Conservation (phyloP, 1,140 invertebrate species). For the Eumeta japonica region DNA sequence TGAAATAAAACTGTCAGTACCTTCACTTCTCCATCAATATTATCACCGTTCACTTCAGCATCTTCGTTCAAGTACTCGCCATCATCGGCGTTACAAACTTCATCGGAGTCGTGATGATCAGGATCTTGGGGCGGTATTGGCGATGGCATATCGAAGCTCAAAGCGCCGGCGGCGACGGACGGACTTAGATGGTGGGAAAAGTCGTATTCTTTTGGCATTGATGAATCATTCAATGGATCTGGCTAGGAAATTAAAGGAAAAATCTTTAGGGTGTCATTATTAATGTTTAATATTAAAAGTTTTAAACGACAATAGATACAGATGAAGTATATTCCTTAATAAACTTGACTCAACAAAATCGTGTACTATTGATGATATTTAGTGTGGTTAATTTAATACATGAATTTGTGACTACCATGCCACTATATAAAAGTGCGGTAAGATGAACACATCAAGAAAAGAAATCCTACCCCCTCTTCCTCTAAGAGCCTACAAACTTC, state of each 20-base stretch:
- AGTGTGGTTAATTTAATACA: conserved; percentile 8
- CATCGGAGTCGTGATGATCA: conserved; percentile 15
- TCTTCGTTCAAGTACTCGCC: background rate
- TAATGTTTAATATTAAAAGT: too few species aligned
- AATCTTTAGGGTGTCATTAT: too few species aligned
- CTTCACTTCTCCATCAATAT: background rate
- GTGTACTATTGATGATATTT: too few species aligned
- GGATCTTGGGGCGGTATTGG: conserved; percentile 38
- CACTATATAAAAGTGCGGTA: conserved; percentile 11
- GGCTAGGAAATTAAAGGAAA: too few species aligned
- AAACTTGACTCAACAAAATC: too few species aligned
- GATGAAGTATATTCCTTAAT: too few species aligned
- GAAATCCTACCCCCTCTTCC: conserved; percentile 64
- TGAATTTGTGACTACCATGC: background rate
- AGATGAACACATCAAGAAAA: background rate
- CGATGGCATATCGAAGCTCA: conserved; percentile 48
- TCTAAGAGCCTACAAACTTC: conserved; percentile 74
- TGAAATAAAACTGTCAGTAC: background rate
- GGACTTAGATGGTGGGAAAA: conserved; percentile 50
- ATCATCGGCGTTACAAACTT: background rate
- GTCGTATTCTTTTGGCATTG: conserved; percentile 50
- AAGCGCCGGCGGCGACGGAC: conserved; percentile 33
- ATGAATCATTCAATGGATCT: conserved; percentile 46
- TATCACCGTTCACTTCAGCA: background rate
- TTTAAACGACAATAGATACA: too few species aligned